phyloP scores from a whole-genome alignment of 2,888 invertebrate species.

The Brenthis daphne region DNA sequence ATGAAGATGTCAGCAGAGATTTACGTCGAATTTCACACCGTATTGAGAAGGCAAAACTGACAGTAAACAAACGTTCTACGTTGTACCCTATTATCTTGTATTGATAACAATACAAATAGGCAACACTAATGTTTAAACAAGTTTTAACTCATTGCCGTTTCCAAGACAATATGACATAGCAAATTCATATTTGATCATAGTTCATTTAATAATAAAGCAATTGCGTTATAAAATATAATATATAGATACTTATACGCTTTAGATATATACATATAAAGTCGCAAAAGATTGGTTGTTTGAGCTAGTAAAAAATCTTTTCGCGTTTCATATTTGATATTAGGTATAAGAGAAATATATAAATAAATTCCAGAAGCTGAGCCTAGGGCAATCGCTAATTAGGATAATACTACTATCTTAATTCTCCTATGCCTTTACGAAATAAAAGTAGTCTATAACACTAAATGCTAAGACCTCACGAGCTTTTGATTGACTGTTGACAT shows the following conservation, averaged over 20 bases:
- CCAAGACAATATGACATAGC: background rate
- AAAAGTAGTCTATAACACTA: constrained; percentile 50
- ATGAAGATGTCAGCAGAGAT: constrained; percentile 33
- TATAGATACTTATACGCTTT: too few relatives aligned
- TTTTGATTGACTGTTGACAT: constrained; percentile 22
- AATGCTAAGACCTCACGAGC: constrained; percentile 29
- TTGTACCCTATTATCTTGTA: constrained; percentile 16
- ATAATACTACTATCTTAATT: too few relatives aligned
- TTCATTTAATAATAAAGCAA: too few relatives aligned
- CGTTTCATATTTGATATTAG: too few relatives aligned
- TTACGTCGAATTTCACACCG: constrained; percentile 48
- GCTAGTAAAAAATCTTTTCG: too few relatives aligned
- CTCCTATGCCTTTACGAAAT: constrained; percentile 41
- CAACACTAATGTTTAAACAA: constrained; percentile 8
- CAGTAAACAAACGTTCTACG: constrained; percentile 31
- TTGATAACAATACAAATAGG: constrained; percentile 26
- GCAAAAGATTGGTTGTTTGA: too few relatives aligned
- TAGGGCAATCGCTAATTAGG: too few relatives aligned
- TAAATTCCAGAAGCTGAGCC: too few relatives aligned
- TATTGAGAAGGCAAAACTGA: constrained; percentile 44
- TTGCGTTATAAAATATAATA: too few relatives aligned
- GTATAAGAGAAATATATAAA: too few relatives aligned
- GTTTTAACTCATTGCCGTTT: background rate
- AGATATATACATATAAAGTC: too few relatives aligned
- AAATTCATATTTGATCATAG: constrained; percentile 42